Base-by-base conservation (phyloP, 37 sponge, comb jelly and placozoan genomes). In the Crambe crambe region DNA sequence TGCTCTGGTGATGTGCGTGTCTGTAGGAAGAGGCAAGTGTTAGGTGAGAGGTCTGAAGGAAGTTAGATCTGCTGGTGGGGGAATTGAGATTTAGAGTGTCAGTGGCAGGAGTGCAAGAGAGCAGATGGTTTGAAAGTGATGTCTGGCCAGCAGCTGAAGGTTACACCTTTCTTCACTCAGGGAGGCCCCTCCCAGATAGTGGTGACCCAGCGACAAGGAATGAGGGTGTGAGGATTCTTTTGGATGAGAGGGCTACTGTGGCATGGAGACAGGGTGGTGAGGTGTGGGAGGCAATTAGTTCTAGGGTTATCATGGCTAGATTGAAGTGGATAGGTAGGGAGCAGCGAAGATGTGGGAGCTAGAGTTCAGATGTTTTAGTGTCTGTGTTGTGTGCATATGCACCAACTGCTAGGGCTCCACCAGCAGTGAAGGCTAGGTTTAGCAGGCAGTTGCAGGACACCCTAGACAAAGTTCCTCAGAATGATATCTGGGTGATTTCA, bases 251-350 rank as follows among this genome's bases (percentile, higher is more conserved):
- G 43, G 78, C 78, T 67, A 84, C 77, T n/a, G 78, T 39, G 51
- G 85, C 77, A 30, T 68, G 71, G 85, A 76, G 60, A 25, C 4
- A 76, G 8, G 78, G 71, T 37, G 85, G 85, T 21, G 78, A 84
- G 78, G 37, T 77, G 26, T 84, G 77, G 78, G 37, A 84, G 78
- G 85, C 85, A 34, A 71, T 84, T 2, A 76, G 63, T 67, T 77
- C 77, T 21, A 44, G 85, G 43, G 2, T 84, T 67, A 47, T 75
- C 18, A 61, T 70, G 43, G 76, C 76, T 29, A 83, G 77, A 61
- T 32, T 84, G 59, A 67, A 76, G 31, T 77, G 36, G 59, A 36
- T 43, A 3, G 2, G n/a, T 32, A 18, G 4, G 27, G 62, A 71
- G 44, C 73, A 82, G 64, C 2, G 63, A 43, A 58, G 63, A 30